Base-by-base conservation (phyloP, 2,113 vertebrate species). In the Myiozetetes cayanensis region DNA sequence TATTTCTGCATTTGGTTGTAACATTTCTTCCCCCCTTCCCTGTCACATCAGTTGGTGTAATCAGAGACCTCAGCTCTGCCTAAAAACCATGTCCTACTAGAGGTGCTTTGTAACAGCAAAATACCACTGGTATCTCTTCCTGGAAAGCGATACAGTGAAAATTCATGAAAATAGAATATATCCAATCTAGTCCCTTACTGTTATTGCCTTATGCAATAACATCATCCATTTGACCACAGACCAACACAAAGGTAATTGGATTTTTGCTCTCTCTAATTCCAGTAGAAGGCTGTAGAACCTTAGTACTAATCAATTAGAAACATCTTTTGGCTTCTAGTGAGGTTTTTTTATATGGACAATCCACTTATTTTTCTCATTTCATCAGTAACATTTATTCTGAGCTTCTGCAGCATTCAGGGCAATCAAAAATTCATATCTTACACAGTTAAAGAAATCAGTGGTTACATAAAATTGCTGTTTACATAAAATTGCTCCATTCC, bases 1-100 rank as follows among this genome's bases (percentile, higher is more conserved):
- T 35, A 46, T 37, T 28, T 2, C 21, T 41, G 24, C 2, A 2
- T 70, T 73, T 50, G 4, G 4, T 18, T 77, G 87, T 12, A 85
- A 19, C 0, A 1, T 77, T 62, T 78, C 24, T 74, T 14, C 0
- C 3, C 3, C 2, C 1, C 3, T 3, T 11, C 14, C 28, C 25
- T 12, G 3, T 39, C 65, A 11, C 16, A 44, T 35, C 9, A 24
- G 5, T 20, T 68, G n/a, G 9, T 47, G 3, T 37, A 47, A 65
- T 33, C 53, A 41, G 66, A 71, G 25, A 15, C 47, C 15, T 59
- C 15, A 50, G 12, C 30, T 55, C 49, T 77, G 37, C 73, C 46
- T 65, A 43, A 13, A 80, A 83, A 46, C 15, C 12, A 27, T 52
- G 30, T 73, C 67, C 63, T 72, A 6, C 15, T 81, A 31, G 33